Conservation (phyloP, 2,888 invertebrate genomes). For the Diabrotica balteata region DNA sequence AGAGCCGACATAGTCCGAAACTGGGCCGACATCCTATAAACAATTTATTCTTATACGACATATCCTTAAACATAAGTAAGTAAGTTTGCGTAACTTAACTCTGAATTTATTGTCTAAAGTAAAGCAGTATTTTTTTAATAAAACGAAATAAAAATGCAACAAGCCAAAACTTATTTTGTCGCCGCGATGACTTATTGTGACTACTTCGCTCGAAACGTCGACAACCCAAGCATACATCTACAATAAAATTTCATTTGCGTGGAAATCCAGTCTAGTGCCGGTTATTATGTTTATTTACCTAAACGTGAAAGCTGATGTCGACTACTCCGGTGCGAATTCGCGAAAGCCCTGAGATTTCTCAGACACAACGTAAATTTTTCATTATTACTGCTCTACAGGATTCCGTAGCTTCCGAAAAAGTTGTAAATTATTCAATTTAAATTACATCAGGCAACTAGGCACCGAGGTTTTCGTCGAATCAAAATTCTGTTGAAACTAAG, state of each 20-base stretch:
- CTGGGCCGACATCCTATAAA: too few species aligned
- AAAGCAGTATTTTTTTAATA: too few species aligned
- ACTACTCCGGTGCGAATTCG: not conserved
- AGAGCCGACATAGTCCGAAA: too few species aligned
- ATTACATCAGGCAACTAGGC: slow-evolving; percentile 8
- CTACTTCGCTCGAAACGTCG: not conserved
- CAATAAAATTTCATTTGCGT: not conserved
- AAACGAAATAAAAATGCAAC: too few species aligned
- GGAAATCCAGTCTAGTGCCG: not conserved
- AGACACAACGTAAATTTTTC: slow-evolving; percentile 11
- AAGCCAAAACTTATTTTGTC: too few species aligned
- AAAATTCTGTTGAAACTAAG: slow-evolving; percentile 7
- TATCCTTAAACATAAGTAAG: too few species aligned
- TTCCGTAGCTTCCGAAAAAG: slow-evolving; percentile 17
- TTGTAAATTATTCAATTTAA: slow-evolving; percentile 17
- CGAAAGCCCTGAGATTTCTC: slow-evolving; percentile 6
- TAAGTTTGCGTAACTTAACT: too few species aligned
- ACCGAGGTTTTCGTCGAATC: not conserved
- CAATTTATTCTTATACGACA: too few species aligned
- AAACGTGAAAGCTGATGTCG: not conserved
- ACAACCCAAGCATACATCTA: too few species aligned
- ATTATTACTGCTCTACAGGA: slow-evolving; percentile 11
- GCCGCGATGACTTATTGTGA: too few species aligned
- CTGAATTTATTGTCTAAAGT: too few species aligned
- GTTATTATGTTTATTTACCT: slow-evolving; percentile 7